Base-by-base conservation (phyloP, 2,113 vertebrate genomes). In the Gambusia affinis region DNA sequence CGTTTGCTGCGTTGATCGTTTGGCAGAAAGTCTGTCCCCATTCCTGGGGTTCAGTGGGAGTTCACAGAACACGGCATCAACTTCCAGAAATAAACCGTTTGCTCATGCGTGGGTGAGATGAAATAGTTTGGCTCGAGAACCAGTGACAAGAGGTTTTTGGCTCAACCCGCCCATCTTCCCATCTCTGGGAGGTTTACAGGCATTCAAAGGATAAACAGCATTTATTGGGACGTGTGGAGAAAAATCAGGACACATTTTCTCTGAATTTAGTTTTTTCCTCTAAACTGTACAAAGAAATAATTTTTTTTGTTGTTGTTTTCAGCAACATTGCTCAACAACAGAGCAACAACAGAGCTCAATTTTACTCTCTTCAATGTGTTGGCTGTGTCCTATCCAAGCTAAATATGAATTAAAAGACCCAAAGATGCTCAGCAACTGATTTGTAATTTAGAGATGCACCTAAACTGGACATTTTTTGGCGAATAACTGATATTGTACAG, bases 81-180 rank as follows among this genome's bases (percentile, higher is more conserved):
- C 81, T 82, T 90, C 90, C 92, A 93, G 89, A 94, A 94, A 94
- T 93, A 95, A 94, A 92, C 92, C 86, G 85, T 93, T 91, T 92
- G 92, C 93, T 95, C 89, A 92, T 91, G 91, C 83, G 86, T 91
- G 91, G 92, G 88, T 91, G 92, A 73, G 27, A 91, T 86, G 86
- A 87, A 94, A 93, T 89, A 91, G 86, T 89, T 88, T 80, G 84
- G 83, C 84, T 85, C 74, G 67, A 71, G 67, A 85, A 85, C 78
- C 51, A 73, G 85, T 91, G 84, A 89, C 81, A 79, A 87, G 90
- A 76, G 22, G 83, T 91, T 84, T 86, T 88, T 82, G 85, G 87
- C 62, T 24, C 24, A 39, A 39, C 35, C 60, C 15, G 47, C 27
- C 35, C 60, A 47, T 42, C 62, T 78, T 84, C 76, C 79, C 90